Evolutionary conservation across 2,797 vertebrate genomes (phyloP), one percentile per base, ranked within the genome.

Genomic region (Miichthys miiuy): DNA sequence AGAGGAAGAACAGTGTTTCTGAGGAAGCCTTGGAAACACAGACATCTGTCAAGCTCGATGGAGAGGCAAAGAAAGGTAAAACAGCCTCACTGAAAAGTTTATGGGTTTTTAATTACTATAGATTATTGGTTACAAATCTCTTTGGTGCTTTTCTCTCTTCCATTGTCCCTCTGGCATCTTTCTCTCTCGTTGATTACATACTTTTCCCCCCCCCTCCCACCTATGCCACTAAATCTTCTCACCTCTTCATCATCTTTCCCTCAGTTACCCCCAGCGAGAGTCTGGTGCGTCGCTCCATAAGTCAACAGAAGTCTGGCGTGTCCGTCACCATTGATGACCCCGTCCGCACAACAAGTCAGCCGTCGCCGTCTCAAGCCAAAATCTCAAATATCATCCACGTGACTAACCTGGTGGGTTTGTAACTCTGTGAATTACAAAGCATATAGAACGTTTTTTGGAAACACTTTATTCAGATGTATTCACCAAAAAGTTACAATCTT

Each of bases 251-350:
- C 51, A 0, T 66, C 13, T 21, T 2, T 18, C 42, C 60, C 50
- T 13, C 82, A 98, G 97, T 97, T 20, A 95, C 95, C 7, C 95
- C 97, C 62, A 96, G 94, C 18, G 97, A 97, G 81, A 96, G 94
- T 1, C 90, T 97, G 87, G 96, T 97, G 79, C 95, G 97, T 4
- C 96, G 97, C 75, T 98, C 97, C 72, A 97, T 98, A 81, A 98
- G 97, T 88, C 97, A 97, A 72, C 97, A 97, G 89, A 97, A 97
- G 88, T 95, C 96, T 0, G 96, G 97, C 0, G 96, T 98, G 79
- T 98, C 97, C 7, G 86, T 98, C 79, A 98, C 97, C 51, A 97
- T 97, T 2, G 97, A 98, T 1, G 97, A 98, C 84, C 97, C 97
- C 0, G 94, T 98, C 69, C 95, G 96, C 60, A 90, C 95, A 0